Percentiles rank a stretch among this genome's conserved stretches.
Evolutionary conservation across 2,888 invertebrate species (phyloP).

Genomic region (Brenthis daphne): DNA sequence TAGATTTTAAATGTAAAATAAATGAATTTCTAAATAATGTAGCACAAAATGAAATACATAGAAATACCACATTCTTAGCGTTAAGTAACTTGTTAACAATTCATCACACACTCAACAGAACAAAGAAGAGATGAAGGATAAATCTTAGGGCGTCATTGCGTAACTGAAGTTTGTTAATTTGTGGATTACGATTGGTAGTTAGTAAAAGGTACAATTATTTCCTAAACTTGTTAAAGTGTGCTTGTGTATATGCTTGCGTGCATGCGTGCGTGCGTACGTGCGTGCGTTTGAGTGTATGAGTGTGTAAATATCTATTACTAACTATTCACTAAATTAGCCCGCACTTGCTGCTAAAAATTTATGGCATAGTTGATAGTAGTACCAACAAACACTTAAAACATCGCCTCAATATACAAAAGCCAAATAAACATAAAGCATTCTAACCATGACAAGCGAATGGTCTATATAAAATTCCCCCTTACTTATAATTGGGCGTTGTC

Average conservation of each 20-base stretch:
- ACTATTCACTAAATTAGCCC: too few species aligned
- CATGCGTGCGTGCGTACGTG: too few species aligned
- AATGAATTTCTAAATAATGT: background rate
- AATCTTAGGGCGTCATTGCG: background rate
- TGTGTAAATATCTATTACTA: too few species aligned
- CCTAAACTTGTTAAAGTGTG: too few species aligned
- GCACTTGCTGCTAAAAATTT: too few species aligned
- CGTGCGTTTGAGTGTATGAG: too few species aligned
- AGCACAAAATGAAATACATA: background rate
- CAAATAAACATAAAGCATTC: slow-evolving; percentile 6
- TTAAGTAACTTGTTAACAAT: slow-evolving; percentile 22
- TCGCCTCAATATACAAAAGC: background rate
- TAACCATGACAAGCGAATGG: slow-evolving; percentile 20
- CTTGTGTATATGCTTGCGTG: too few species aligned
- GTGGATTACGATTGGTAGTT: background rate
- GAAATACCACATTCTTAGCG: slow-evolving; percentile 10
- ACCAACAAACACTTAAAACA: background rate
- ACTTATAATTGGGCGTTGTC: slow-evolving; percentile 38
- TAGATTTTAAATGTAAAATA: too few species aligned
- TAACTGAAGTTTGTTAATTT: background rate
- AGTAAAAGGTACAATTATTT: too few species aligned
- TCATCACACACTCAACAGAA: slow-evolving; percentile 17
- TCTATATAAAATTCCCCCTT: slow-evolving; percentile 22
- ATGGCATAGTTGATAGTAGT: too few species aligned
- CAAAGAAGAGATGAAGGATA: slow-evolving; percentile 1